A percentile compares a stretch with the other conserved stretches of the same genome.
Evolutionary conservation across 2,888 invertebrate genomes (phyloP).

Genomic region (Caenorhabditis sp.): DNA sequence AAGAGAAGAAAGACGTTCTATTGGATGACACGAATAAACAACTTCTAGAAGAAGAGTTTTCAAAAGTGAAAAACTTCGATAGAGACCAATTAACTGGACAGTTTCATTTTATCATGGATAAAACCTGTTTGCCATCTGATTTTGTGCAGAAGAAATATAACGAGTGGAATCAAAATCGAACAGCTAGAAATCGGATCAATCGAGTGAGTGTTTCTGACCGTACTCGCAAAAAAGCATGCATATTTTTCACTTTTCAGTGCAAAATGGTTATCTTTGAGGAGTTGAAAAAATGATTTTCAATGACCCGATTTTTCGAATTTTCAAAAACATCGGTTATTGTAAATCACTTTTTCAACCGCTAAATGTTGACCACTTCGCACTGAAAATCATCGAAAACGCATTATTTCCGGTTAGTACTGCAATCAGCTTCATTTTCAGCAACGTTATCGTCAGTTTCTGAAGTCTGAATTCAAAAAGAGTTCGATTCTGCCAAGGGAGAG

Average conservation of each 20-base stretch:
- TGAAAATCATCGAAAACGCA: too few relatives aligned
- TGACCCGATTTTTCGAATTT: too few relatives aligned
- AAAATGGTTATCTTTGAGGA: too few relatives aligned
- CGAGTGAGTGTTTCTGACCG: background rate
- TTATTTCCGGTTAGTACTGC: too few relatives aligned
- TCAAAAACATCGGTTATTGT: too few relatives aligned
- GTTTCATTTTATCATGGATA: constrained; percentile 24
- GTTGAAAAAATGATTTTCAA: too few relatives aligned
- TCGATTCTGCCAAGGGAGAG: background rate
- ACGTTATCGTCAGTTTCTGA: background rate
- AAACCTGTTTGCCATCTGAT: constrained; percentile 8
- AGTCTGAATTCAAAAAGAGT: background rate
- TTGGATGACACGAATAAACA: background rate
- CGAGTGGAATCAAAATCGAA: constrained; percentile 1
- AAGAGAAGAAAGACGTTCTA: constrained; percentile 12
- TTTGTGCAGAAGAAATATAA: constrained; percentile 4
- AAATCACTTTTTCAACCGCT: too few relatives aligned
- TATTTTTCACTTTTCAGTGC: too few relatives aligned
- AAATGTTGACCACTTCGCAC: too few relatives aligned
- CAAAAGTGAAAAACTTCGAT: background rate
- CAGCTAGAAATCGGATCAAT: background rate
- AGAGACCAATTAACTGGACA: background rate
- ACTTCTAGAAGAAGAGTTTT: constrained; percentile 1
- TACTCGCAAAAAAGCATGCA: too few relatives aligned
- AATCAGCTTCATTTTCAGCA: too few relatives aligned